These are phyloP conservation scores for Percopsis transmontana DNA, from an alignment of 2,113 vertebrate genomes.

Conservation along the genomic window DNA sequence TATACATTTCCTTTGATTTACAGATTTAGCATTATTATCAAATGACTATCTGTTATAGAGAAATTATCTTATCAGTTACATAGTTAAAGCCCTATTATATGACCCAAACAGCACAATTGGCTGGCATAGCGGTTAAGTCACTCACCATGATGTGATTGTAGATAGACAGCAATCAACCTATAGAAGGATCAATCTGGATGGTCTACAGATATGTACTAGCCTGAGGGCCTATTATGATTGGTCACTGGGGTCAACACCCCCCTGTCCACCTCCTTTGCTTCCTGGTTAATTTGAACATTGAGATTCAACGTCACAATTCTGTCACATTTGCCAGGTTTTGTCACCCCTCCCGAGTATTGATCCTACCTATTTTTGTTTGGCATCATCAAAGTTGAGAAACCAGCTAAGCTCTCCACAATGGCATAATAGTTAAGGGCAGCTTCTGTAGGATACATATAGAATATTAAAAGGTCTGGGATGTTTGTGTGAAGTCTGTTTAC, in stretches of 20 bases:
- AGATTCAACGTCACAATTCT: not conserved
- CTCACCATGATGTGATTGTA: slow-evolving; percentile 75
- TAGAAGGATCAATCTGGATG: slow-evolving; percentile 6
- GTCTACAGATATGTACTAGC: slow-evolving; percentile 66
- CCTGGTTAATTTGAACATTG: slow-evolving; percentile 12
- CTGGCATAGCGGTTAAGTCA: slow-evolving; percentile 2
- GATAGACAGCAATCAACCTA: slow-evolving; percentile 35
- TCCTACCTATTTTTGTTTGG: slow-evolving; percentile 1
- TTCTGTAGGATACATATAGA: not conserved
- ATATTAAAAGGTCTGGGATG: not conserved
- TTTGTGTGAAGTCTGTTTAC: not conserved
- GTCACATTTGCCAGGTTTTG: slow-evolving; percentile 15
- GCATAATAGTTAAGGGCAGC: not conserved
- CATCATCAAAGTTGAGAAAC: not conserved
- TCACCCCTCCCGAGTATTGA: slow-evolving; percentile 28
- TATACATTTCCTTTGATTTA: slow-evolving; percentile 16
- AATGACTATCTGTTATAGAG: slow-evolving; percentile 5
- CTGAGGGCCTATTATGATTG: slow-evolving; percentile 70
- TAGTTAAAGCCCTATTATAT: not conserved
- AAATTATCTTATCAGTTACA: not conserved
- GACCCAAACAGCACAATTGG: not conserved
- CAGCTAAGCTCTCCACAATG: not conserved
- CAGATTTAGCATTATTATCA: not conserved
- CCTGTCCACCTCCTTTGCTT: slow-evolving; percentile 54
- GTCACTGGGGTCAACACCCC: slow-evolving; percentile 70